These are phyloP conservation scores for Glaucomys volans DNA, from an alignment of 2,113 vertebrate species.

Conservation along the genomic window DNA sequence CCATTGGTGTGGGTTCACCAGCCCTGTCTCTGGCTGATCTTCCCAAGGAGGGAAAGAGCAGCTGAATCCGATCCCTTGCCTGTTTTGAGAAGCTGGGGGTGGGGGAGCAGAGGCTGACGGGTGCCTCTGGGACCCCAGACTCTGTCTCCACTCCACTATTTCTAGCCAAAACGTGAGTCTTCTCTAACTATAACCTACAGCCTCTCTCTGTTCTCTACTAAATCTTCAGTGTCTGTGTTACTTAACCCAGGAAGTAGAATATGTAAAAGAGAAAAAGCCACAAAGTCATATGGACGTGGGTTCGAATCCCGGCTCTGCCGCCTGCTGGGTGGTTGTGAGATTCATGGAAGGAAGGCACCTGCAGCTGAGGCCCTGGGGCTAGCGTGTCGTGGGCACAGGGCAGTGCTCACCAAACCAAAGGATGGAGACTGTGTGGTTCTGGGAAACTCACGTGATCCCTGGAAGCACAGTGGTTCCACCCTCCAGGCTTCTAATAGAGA, in stretches of 20 bases:
- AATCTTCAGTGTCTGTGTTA: not conserved
- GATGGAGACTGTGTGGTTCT: not conserved
- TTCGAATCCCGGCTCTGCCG: not conserved
- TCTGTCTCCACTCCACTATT: not conserved
- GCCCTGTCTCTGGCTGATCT: not conserved
- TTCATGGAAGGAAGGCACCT: not conserved
- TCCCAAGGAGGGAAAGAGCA: not conserved
- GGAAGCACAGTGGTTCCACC: not conserved
- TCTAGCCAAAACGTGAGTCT: not conserved
- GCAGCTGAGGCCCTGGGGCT: not conserved
- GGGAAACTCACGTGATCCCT: not conserved
- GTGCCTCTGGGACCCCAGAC: not conserved
- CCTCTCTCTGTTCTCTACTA: not conserved
- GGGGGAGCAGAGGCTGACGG: not conserved
- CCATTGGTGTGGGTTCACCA: rapidly evolving
- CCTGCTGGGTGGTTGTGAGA: rapidly evolving
- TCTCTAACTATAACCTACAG: not conserved
- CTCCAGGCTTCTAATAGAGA: not conserved
- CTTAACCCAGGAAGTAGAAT: not conserved
- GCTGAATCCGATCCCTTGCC: no score
- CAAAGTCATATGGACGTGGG: no score
- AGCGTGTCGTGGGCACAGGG: not conserved
- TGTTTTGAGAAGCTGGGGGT: not conserved
- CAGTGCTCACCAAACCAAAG: not conserved
- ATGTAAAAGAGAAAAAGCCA: not conserved